Conservation (phyloP, 2,888 invertebrate species). For the Scaptomyza polygonia region DNA sequence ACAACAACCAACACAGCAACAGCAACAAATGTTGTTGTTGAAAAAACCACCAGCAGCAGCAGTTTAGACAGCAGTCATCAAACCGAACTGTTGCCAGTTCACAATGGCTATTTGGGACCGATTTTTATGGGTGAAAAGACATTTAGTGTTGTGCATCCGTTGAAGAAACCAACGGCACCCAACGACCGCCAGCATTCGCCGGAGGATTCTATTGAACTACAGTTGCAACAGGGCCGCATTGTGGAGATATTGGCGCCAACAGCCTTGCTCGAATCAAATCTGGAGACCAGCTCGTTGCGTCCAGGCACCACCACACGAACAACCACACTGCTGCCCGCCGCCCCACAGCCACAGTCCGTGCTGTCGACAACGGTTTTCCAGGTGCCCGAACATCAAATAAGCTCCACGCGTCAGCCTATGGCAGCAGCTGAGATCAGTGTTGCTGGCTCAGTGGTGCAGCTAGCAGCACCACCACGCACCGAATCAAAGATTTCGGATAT, state of each 20-base stretch:
- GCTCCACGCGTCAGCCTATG: slow-evolving; percentile 62
- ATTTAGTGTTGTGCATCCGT: slow-evolving; percentile 73
- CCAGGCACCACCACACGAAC: slow-evolving; percentile 28
- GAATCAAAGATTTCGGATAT: slow-evolving; percentile 83
- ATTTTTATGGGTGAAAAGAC: slow-evolving; percentile 82
- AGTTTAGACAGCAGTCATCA: slow-evolving; percentile 11
- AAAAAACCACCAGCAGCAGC: slow-evolving; percentile 8
- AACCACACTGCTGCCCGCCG: slow-evolving; percentile 7
- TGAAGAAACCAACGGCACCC: slow-evolving; percentile 46
- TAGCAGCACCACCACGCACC: slow-evolving; percentile 58
- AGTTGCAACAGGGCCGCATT: slow-evolving; percentile 73
- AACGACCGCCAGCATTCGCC: slow-evolving; percentile 25
- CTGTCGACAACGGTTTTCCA: slow-evolving; percentile 80
- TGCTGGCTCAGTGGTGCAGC: slow-evolving; percentile 16
- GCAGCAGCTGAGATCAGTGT: slow-evolving; percentile 31
- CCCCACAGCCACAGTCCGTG: slow-evolving; percentile 42
- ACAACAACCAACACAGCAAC: slow-evolving; percentile 6
- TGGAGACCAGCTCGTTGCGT: slow-evolving; percentile 22
- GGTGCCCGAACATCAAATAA: slow-evolving; percentile 63
- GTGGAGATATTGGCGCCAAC: slow-evolving; percentile 81
- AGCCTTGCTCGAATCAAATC: slow-evolving; percentile 54
- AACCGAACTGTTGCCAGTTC: slow-evolving; percentile 57
- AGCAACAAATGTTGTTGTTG: neutral
- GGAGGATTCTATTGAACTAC: slow-evolving; percentile 65
- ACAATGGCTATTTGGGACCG: slow-evolving; percentile 82